Evolutionary conservation across 2,797 vertebrate genomes (phyloP).

Genomic region (Potorous gilbertii): DNA sequence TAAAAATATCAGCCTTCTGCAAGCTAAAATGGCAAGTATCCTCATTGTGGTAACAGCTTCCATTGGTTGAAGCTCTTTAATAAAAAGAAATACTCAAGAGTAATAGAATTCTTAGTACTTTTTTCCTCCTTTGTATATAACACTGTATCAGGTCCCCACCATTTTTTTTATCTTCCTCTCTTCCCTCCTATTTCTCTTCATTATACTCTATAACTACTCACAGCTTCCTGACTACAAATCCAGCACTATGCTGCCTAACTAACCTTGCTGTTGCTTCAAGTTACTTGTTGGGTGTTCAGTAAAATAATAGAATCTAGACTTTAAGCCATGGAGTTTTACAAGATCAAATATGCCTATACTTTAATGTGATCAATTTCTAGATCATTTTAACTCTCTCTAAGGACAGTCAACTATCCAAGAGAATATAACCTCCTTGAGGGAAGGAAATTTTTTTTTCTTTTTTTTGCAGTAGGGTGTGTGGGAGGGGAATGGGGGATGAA

Average conservation of each 20-base stretch:
- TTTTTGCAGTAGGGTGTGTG: neutral
- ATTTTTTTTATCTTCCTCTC: neutral
- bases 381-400: neutral
- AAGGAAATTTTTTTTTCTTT: neutral
- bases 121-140: neutral
- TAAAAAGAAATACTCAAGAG: neutral
- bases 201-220: neutral
- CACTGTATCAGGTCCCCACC: neutral
- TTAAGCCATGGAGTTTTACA: neutral
- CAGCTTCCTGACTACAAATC: neutral
- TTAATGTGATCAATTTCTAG: neutral
- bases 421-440: neutral
- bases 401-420: neutral
- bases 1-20: neutral
- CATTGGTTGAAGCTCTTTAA: neutral
- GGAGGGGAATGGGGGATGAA: no score
- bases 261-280: neutral
- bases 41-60: neutral
- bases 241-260: neutral
- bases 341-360: neutral
- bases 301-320: neutral
- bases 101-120: neutral
- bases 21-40: neutral
- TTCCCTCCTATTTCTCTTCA: neutral
- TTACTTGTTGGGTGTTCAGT: neutral